Evolutionary conservation across 2,113 vertebrate genomes (phyloP).

Genomic region (Naja naja): DNA sequence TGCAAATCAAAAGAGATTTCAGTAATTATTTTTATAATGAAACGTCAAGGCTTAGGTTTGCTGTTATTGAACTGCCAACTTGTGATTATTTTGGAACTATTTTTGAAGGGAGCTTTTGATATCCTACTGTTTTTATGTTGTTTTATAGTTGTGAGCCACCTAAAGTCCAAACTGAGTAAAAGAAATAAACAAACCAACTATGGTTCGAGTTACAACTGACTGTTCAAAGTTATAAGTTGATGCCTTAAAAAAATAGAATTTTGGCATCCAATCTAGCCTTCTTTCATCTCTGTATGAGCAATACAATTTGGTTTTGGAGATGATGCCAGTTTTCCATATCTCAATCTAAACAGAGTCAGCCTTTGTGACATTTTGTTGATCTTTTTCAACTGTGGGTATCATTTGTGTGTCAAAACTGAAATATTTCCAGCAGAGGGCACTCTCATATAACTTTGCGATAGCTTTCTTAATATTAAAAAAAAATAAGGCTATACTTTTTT

Average conservation of each 20-base stretch:
- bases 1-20: background rate
- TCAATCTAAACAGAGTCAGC: background rate
- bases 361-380: background rate
- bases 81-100: background rate
- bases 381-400: background rate
- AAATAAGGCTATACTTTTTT: background rate
- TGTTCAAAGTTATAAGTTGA: background rate
- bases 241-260: background rate
- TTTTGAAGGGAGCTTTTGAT: background rate
- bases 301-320: background rate
- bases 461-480: background rate
- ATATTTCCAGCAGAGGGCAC: slow-evolving; percentile 24
- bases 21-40: background rate
- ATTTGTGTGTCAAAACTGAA: background rate
- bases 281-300: background rate
- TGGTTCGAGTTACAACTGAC: too few relatives aligned
- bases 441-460: background rate
- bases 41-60: background rate
- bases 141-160: background rate
- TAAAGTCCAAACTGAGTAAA: background rate
- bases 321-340: background rate
- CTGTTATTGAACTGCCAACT: background rate
- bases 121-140: background rate
- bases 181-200: background rate
- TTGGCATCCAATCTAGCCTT: background rate